Percentiles rank a stretch among this genome's conserved stretches.
phyloP scores from a whole-genome alignment of 2,888 invertebrate genomes.

The Chalcis sispes region DNA sequence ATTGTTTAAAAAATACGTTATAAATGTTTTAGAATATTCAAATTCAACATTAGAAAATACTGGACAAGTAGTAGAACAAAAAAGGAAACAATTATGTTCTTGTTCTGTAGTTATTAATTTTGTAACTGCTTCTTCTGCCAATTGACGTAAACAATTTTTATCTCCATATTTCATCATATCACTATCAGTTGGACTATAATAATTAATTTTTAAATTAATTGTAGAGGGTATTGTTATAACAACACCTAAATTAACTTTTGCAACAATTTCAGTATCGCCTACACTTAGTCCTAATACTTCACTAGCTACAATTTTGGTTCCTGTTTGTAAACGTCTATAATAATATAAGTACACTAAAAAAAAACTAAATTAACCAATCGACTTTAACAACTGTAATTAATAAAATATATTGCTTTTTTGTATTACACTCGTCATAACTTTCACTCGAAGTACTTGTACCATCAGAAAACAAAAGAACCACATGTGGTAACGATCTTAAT shows the following conservation, averaged over 20 bases:
- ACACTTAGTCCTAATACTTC: not conserved
- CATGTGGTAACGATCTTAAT: not conserved
- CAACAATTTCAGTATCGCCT: not conserved
- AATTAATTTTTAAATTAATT: not conserved
- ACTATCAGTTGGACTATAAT: not conserved
- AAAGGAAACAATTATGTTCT: constrained; percentile 2
- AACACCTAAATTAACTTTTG: not conserved
- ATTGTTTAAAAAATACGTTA: constrained; percentile 3
- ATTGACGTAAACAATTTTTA: not conserved
- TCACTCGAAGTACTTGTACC: not conserved
- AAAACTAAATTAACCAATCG: not conserved
- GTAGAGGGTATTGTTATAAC: not conserved
- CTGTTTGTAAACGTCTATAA: not conserved
- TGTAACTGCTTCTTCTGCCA: not conserved
- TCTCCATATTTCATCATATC: not conserved
- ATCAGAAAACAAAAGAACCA: not conserved
- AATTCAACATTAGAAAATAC: not conserved
- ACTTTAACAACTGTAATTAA: not conserved
- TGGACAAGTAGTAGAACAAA: not conserved
- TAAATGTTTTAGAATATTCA: not conserved
- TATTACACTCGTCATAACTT: not conserved
- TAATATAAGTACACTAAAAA: not conserved
- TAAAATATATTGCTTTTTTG: not conserved
- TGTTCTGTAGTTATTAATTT: not conserved
- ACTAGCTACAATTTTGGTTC: not conserved